Evolutionary conservation across 2,113 vertebrate species (phyloP), one percentile per base, ranked within the genome.

Genomic region (Synchiropus splendidus): DNA sequence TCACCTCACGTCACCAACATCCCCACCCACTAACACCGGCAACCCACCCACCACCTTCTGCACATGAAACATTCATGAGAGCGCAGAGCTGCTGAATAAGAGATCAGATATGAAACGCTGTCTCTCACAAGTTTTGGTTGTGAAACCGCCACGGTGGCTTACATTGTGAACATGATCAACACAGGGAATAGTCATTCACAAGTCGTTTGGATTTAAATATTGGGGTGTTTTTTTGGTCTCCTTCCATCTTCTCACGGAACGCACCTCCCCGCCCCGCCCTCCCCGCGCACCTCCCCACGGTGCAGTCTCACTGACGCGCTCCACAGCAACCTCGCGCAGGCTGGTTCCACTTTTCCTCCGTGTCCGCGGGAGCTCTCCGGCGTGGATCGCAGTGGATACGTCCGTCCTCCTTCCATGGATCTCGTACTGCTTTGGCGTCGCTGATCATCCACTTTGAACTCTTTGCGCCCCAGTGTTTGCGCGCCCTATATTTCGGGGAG

Each of bases 21-120:
- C 15, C 40, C 43, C 51, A 52, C 48, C 45, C 63, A 52, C 51
- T 36, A 27, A 27, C 45, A 40, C 50, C 42, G n/a, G 9, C 48
- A 38, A 14, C 34, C 84, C 82, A 74, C 86, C 86, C 81, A 9
- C 85, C 82, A 83, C 84, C 84, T 84, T 81, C 84, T 87, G 86
- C 84, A 78, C 86, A 89, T 90, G 85, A 90, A 90, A 90, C 86
- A 92, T 91, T 91, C 83, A 91, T 90, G 80, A 79, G 82, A 60
- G 82, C 62, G 42, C 42, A 33, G n/a, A n/a, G 21, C 21, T 8
- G 21, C 4, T 47, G 55, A 58, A 65, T 54, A 54, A 65, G 51
- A 27, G 21, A 27, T 27, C 21, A 27, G 4, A 27, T 27, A 4
- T 27, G 21, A 27, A 27, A 27, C 21, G 8, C 21, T 27, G 21